Percentiles rank a stretch among this genome's conserved stretches.
Conservation (phyloP, 1,140 invertebrate species). For the Ips typographus region DNA sequence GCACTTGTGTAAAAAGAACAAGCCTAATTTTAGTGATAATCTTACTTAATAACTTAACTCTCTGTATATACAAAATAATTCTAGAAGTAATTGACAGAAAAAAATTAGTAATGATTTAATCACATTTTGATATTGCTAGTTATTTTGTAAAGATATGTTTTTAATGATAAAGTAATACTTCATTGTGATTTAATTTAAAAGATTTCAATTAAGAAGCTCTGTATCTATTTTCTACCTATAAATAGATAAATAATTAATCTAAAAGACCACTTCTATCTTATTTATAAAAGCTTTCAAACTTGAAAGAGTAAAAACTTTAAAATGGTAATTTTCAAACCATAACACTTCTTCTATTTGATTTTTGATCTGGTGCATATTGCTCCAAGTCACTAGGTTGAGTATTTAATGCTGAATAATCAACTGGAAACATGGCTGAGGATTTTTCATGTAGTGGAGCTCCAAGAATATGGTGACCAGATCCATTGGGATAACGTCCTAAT, state of each 20-base stretch:
- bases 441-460: slow-evolving; percentile 59
- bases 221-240: no score
- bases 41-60: neutral
- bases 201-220: neutral
- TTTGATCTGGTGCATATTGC: slow-evolving; percentile 67
- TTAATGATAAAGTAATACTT: slow-evolving; percentile 2
- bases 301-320: neutral
- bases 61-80: slow-evolving; percentile 16
- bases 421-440: slow-evolving; percentile 63
- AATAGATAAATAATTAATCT: no score
- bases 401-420: slow-evolving; percentile 73
- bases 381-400: slow-evolving; percentile 67
- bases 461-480: slow-evolving; percentile 70
- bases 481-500: slow-evolving; percentile 69
- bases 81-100: no score
- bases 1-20: slow-evolving; percentile 45
- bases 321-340: slow-evolving; percentile 58
- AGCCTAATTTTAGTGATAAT: slow-evolving; percentile 17
- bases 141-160: neutral
- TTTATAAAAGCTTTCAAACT: slow-evolving; percentile 1
- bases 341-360: slow-evolving; percentile 68
- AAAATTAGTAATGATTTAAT: neutral
- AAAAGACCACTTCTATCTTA: neutral
- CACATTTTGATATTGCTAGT: neutral
- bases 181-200: neutral